Conservation (phyloP, 2,113 vertebrate genomes). For the Atractosteus spatula region DNA sequence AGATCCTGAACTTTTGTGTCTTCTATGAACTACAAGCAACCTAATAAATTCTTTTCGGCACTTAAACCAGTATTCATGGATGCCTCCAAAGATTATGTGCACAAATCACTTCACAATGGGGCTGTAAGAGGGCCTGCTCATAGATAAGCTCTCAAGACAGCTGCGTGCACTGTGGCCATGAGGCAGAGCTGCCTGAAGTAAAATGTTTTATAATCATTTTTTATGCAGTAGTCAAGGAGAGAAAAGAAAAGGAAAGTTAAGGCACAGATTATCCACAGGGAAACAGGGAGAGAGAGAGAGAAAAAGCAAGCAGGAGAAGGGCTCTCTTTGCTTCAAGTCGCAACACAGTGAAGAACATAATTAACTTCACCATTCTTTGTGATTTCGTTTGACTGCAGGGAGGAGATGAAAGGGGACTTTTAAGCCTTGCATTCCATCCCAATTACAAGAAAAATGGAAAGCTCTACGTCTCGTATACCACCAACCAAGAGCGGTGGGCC, state of each 20-base stretch:
- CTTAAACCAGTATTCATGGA: conserved; percentile 83
- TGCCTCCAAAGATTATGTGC: conserved; percentile 86
- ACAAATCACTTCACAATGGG: conserved; percentile 92
- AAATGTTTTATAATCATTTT: conserved; percentile 92
- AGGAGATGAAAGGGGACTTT: conserved; percentile 98
- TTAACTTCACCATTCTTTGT: conserved; percentile 97
- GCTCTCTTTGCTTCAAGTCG: conserved; percentile 61
- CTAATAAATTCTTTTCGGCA: conserved; percentile 91
- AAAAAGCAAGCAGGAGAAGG: conserved; percentile 21
- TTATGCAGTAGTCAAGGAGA: conserved; percentile 73
- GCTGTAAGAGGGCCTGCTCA: conserved; percentile 68
- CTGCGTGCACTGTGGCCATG: conserved; percentile 71
- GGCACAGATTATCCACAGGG: conserved; percentile 71
- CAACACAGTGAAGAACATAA: conserved; percentile 89
- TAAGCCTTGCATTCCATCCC: conserved; percentile 99
- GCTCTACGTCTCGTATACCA: conserved; percentile 98
- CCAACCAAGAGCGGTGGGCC: conserved; percentile 98
- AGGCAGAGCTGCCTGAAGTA: conserved; percentile 69
- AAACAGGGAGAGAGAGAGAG: conserved; percentile 58
- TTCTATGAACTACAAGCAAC: conserved; percentile 88
- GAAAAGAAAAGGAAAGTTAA: conserved; percentile 68
- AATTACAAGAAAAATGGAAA: conserved; percentile 99
- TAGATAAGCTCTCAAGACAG: conserved; percentile 78
- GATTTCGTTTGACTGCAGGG: conserved; percentile 96
- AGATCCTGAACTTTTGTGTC: conserved; percentile 87